Evolutionary conservation across 2,888 invertebrate species (phyloP), one percentile per base, ranked within the genome.

Genomic region (Ecliptopera silaceata): DNA sequence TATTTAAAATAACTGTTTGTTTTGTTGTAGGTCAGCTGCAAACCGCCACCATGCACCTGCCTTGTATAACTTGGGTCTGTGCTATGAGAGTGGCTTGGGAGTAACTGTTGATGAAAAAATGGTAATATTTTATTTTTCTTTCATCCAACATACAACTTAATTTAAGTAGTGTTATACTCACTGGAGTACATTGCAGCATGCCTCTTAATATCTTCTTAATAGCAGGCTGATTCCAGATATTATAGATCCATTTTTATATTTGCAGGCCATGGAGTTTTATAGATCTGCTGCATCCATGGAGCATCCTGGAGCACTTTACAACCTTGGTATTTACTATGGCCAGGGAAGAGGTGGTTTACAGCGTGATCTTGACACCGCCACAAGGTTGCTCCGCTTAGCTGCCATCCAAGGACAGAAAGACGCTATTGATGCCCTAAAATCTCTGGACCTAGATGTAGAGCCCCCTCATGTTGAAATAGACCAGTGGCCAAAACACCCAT

Each of bases 1-100:
- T n/a, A n/a, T n/a, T n/a, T n/a, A n/a, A n/a, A 38, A 15, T n/a
- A 36, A 36, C 15, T 15, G 15, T 12, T 36, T 36, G 31, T 13
- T 12, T 43, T 44, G 36, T 77, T 77, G 36, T 61, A 90, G 91
- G 65, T 90, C 89, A 54, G 94, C 94, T 60, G 92, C 93, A 15
- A 87, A 88, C 65, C 86, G 93, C 46, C 92, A 92, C 63, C 92
- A 94, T 75, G 86, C 93, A 48, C 92, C 92, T 61, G 94, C 95
- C 29, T 86, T 93, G 59, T 95, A 93, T 71, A 95, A 95, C 75
- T 84, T 95, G 60, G 95, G 93, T 1, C 72, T 95, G 22, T 95
- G 95, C 72, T 93, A 95, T 78, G 95, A 95, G 78, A 84, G 91
- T 69, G 95, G 95, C 0, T 77, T 93, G 52, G 95, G 95, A 56